These are phyloP conservation scores for Polypterus bichir DNA, from an alignment of 2,113 vertebrate species.

Conservation along the genomic window DNA sequence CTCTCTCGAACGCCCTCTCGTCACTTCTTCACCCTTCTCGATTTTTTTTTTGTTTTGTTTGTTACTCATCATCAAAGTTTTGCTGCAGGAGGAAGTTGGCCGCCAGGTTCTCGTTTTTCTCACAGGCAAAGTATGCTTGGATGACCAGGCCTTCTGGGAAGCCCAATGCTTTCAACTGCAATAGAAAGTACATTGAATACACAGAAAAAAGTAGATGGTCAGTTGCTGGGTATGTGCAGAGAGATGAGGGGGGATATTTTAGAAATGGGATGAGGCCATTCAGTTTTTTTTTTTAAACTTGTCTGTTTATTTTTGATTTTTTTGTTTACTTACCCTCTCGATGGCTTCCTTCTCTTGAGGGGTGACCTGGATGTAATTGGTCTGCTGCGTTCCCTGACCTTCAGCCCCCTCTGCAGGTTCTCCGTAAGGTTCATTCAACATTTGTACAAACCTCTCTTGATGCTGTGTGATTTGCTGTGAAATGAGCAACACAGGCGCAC, in stretches of 20 bases:
- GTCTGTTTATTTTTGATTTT: too few relatives aligned
- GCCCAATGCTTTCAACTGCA: slow-evolving; percentile 59
- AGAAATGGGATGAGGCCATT: too few relatives aligned
- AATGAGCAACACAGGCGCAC: neutral
- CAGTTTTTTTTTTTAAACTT: too few relatives aligned
- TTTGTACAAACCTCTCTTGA: slow-evolving; percentile 57
- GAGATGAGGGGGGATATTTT: too few relatives aligned
- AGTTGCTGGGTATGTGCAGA: too few relatives aligned
- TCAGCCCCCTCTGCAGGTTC: slow-evolving; percentile 24
- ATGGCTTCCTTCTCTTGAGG: slow-evolving; percentile 61
- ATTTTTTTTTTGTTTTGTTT: too few relatives aligned
- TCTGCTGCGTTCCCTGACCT: slow-evolving; percentile 33
- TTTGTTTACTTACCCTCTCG: slow-evolving; percentile 39
- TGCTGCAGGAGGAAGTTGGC: slow-evolving; percentile 62
- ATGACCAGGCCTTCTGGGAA: slow-evolving; percentile 60
- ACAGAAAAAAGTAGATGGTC: too few relatives aligned
- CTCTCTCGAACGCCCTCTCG: too few relatives aligned
- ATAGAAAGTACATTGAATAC: neutral
- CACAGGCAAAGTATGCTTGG: slow-evolving; percentile 59
- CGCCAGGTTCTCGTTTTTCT: slow-evolving; percentile 59
- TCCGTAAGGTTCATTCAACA: slow-evolving; percentile 50
- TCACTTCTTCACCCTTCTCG: too few relatives aligned
- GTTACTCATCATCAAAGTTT: slow-evolving; percentile 55
- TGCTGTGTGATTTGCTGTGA: slow-evolving; percentile 57
- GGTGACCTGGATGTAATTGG: slow-evolving; percentile 61